Percentiles rank a stretch among this genome's conserved stretches.
Evolutionary conservation across 2,113 vertebrate species (phyloP).

Genomic region (Leucoraja erinaceus): DNA sequence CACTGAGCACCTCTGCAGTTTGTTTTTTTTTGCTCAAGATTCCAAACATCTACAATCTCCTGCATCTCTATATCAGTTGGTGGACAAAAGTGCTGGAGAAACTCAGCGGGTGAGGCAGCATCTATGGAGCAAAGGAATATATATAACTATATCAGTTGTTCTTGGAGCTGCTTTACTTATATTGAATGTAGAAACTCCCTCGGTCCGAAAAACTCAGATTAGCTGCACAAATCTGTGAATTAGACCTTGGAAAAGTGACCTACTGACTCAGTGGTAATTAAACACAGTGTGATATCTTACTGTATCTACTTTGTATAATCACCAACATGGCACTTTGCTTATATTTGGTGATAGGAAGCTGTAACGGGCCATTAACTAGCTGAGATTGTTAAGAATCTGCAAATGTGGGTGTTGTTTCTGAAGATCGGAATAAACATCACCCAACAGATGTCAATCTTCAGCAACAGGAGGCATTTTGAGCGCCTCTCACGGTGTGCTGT

Average conservation of each 20-base stretch:
- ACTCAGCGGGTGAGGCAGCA: too few species aligned
- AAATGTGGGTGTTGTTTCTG: not conserved
- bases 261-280: not conserved
- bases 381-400: constrained; percentile 14
- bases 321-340: not conserved
- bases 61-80: not conserved
- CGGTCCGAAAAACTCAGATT: not conserved
- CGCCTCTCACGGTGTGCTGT: not conserved
- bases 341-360: not conserved
- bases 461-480: not conserved
- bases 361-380: not conserved
- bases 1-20: too few species aligned
- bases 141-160: not conserved
- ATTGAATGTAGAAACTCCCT: not conserved
- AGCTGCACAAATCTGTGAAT: not conserved
- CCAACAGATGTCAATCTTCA: not conserved
- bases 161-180: not conserved
- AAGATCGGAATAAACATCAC: not conserved
- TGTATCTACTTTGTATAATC: not conserved
- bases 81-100: too few species aligned
- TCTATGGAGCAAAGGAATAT: too few species aligned
- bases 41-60: too few species aligned
- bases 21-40: too few species aligned
- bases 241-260: not conserved
- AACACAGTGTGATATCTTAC: not conserved